A percentile compares a stretch with the other conserved stretches of the same genome.
phyloP scores from a whole-genome alignment of 2,113 vertebrate species.

The Colius striatus region DNA sequence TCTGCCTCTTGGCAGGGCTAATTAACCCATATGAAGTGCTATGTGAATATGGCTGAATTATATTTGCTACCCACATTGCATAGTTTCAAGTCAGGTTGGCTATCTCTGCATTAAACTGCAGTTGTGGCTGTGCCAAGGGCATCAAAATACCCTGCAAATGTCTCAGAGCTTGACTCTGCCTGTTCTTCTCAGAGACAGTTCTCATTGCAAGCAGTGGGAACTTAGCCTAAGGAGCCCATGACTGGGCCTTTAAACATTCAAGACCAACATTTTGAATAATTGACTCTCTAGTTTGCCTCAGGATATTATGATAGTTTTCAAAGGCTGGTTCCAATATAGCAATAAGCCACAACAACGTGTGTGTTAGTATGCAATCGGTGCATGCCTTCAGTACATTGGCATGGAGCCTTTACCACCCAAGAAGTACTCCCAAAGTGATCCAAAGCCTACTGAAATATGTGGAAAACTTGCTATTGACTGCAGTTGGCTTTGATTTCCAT shows the following conservation, averaged over 20 bases:
- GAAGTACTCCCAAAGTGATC: constrained; percentile 41
- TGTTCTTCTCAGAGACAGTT: not conserved
- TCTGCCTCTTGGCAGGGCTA: constrained; percentile 35
- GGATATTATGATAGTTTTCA: constrained; percentile 65
- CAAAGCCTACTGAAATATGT: constrained; percentile 58
- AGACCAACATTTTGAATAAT: constrained; percentile 65
- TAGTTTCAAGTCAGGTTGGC: constrained; percentile 31
- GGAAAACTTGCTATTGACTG: constrained; percentile 63
- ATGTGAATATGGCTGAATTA: not conserved
- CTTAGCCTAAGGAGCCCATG: constrained; percentile 33
- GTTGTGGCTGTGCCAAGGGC: not conserved
- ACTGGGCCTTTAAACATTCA: constrained; percentile 49
- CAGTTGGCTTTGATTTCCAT: constrained; percentile 40
- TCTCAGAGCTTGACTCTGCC: not conserved
- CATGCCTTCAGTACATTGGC: constrained; percentile 62
- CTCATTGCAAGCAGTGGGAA: constrained; percentile 35
- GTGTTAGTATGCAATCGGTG: constrained; percentile 60
- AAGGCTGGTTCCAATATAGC: constrained; percentile 66
- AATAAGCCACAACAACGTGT: constrained; percentile 68
- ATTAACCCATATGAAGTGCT: not conserved
- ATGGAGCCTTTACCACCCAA: constrained; percentile 66
- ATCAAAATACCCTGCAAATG: constrained; percentile 11
- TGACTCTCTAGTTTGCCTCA: constrained; percentile 56
- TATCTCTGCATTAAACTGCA: constrained; percentile 8
- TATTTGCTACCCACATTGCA: not conserved